These are phyloP conservation scores for Apamea crenata DNA, from an alignment of 2,888 invertebrate species.

Conservation along the genomic window DNA sequence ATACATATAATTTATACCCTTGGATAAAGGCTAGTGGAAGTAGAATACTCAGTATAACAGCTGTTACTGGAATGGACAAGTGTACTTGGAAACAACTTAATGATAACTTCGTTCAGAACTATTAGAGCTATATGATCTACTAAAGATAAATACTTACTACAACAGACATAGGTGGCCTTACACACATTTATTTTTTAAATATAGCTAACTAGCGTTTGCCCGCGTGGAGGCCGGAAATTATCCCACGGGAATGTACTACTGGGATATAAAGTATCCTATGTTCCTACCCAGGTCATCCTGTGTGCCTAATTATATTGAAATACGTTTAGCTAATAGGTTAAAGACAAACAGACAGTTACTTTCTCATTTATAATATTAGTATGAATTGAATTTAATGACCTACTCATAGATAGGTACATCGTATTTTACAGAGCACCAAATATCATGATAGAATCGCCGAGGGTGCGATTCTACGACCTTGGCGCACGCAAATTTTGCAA, in stretches of 20 bases:
- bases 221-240: neutral
- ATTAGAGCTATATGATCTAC: neutral
- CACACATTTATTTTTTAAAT: neutral
- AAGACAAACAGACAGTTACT: neutral
- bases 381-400: neutral
- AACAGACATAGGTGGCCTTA: neutral
- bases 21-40: neutral
- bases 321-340: too few relatives aligned
- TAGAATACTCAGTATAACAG: neutral
- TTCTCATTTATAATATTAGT: neutral
- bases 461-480: slow-evolving; percentile 47
- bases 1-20: too few relatives aligned
- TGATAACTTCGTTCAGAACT: neutral
- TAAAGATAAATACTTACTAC: neutral
- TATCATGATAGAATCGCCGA: slow-evolving; percentile 17
- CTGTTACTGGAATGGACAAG: neutral
- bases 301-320: neutral
- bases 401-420: neutral
- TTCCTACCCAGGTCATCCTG: too few relatives aligned
- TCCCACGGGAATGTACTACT: neutral
- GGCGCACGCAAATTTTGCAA: slow-evolving; percentile 58
- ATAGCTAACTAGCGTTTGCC: neutral
- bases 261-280: too few relatives aligned
- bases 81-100: neutral
- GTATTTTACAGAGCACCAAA: neutral